A percentile compares a stretch with the other conserved stretches of the same genome.
Evolutionary conservation across 2,797 vertebrate genomes (phyloP).

Genomic region (Spheniscus humboldti): DNA sequence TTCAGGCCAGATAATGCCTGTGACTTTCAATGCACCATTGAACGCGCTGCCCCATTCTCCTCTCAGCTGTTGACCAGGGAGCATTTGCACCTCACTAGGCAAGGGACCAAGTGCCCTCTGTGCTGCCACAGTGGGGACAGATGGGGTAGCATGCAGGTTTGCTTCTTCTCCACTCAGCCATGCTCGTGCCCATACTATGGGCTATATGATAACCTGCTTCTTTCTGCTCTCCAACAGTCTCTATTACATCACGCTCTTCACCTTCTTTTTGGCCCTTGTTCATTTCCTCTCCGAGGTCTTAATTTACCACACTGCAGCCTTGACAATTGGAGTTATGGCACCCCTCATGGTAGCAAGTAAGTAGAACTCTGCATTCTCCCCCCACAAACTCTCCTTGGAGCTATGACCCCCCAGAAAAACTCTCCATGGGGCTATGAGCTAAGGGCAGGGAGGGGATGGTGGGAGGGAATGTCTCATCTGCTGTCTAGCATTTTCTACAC

Average conservation of each 20-base stretch:
- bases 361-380: slow-evolving; percentile 39
- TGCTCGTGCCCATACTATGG: background rate
- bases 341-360: slow-evolving; percentile 95
- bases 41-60: background rate
- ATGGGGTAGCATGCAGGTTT: background rate
- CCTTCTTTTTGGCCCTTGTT: slow-evolving; percentile 90
- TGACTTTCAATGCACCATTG: background rate
- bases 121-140: background rate
- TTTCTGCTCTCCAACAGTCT: slow-evolving; percentile 74
- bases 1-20: background rate
- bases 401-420: background rate
- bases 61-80: background rate
- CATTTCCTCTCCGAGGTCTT: slow-evolving; percentile 94
- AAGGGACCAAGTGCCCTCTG: background rate
- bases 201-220: background rate
- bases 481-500: background rate
- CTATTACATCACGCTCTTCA: slow-evolving; percentile 93
- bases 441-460: background rate
- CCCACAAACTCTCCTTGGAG: background rate
- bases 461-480: background rate
- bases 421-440: background rate
- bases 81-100: background rate
- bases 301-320: slow-evolving; percentile 89
- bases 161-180: background rate
- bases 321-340: slow-evolving; percentile 92